Conservation (phyloP, 2,888 invertebrate species). For the Heliconius cydno region DNA sequence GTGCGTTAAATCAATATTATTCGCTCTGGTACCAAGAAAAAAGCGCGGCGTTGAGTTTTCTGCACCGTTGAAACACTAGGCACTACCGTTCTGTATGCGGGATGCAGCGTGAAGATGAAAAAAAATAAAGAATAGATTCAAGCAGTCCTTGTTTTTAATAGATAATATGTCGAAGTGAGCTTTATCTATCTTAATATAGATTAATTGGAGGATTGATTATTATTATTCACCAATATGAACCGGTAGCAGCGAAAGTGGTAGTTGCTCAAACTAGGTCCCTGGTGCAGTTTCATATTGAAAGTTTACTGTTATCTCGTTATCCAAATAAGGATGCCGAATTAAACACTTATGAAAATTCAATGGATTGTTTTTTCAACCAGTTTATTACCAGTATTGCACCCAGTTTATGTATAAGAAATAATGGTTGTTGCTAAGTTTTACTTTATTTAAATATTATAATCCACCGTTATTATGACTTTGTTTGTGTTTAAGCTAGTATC, state of each 20-base stretch:
- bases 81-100: too few relatives aligned
- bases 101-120: too few relatives aligned
- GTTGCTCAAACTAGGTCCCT: conserved; percentile 17
- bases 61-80: too few relatives aligned
- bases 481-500: background rate
- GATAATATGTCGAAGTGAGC: background rate
- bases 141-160: background rate
- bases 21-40: too few relatives aligned
- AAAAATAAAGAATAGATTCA: background rate
- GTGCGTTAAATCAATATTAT: background rate
- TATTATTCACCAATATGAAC: background rate
- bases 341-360: background rate
- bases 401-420: background rate
- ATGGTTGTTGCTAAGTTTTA: background rate
- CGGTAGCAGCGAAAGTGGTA: conserved; percentile 22
- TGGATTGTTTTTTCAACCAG: background rate
- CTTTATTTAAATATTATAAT: background rate
- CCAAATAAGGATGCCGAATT: background rate
- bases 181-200: background rate
- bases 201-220: background rate
- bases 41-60: too few relatives aligned
- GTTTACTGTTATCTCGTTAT: conserved; percentile 15
- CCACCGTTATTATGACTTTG: background rate
- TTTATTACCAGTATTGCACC: too few relatives aligned
- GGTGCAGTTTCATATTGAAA: conserved; percentile 23